These are phyloP conservation scores for Microchrysa polita DNA, from an alignment of 2,888 invertebrate species.

Conservation along the genomic window DNA sequence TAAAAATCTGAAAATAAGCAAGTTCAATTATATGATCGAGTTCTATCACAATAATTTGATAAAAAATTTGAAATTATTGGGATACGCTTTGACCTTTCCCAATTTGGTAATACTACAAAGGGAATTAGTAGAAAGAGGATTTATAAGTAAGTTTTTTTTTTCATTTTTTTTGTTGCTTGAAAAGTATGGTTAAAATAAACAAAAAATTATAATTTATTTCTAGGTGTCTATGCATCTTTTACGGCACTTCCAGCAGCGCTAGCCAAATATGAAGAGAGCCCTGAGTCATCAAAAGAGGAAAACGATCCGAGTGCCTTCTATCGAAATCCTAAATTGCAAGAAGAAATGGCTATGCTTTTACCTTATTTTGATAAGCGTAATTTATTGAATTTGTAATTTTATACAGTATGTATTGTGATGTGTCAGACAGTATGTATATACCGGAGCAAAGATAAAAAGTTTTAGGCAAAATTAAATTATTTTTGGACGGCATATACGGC, in stretches of 20 bases:
- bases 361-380: too few relatives aligned
- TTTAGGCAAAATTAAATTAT: too few relatives aligned
- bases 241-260: neutral
- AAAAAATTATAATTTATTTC: neutral
- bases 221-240: neutral
- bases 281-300: neutral
- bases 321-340: neutral
- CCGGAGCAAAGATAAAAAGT: too few relatives aligned
- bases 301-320: neutral
- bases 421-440: too few relatives aligned
- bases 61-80: constrained; percentile 50
- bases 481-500: too few relatives aligned
- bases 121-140: neutral
- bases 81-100: constrained; percentile 51
- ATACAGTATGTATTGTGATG: too few relatives aligned
- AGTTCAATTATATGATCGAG: constrained; percentile 53
- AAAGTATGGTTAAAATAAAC: too few relatives aligned
- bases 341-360: too few relatives aligned
- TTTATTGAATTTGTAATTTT: too few relatives aligned
- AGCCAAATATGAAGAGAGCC: neutral
- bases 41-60: constrained; percentile 51
- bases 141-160: neutral
- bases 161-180: neutral
- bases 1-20: constrained; percentile 51
- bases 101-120: constrained; percentile 44